Percentiles rank a stretch among this genome's conserved stretches.
phyloP scores from a whole-genome alignment of 2,888 invertebrate species.

The Augochlorella aurata region DNA sequence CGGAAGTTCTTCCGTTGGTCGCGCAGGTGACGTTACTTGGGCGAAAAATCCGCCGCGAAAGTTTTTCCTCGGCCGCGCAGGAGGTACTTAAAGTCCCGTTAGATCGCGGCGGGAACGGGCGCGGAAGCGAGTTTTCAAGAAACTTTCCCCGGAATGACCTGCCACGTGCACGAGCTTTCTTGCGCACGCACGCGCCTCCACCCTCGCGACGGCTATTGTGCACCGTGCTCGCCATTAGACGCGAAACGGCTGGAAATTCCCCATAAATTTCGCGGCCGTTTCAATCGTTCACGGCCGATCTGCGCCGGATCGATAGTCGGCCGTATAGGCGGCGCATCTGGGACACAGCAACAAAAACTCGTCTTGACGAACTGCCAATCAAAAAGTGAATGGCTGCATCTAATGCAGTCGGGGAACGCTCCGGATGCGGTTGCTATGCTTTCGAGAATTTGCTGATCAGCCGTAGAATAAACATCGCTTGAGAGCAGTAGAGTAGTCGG shows the following conservation, averaged over 20 bases:
- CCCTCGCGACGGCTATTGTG: slow-evolving; percentile 15
- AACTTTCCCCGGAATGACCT: slow-evolving; percentile 60
- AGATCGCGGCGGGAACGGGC: slow-evolving; percentile 59
- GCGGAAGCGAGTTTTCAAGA: slow-evolving; percentile 51
- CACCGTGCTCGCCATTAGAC: slow-evolving; percentile 34
- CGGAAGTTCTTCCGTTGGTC: slow-evolving; percentile 53
- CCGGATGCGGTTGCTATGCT: background rate
- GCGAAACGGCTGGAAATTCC: background rate
- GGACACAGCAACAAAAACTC: background rate
- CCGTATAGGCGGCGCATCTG: background rate
- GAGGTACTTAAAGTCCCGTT: slow-evolving; percentile 70
- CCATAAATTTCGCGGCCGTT: slow-evolving; percentile 37
- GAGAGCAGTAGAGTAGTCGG: too few species aligned
- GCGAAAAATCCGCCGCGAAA: slow-evolving; percentile 65
- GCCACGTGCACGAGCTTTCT: slow-evolving; percentile 51
- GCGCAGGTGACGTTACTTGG: slow-evolving; percentile 64
- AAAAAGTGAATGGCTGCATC: background rate
- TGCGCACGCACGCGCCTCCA: slow-evolving; percentile 33
- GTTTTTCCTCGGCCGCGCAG: slow-evolving; percentile 50
- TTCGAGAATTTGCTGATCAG: background rate
- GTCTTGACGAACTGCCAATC: background rate
- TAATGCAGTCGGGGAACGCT: background rate
- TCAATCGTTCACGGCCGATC: background rate
- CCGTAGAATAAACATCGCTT: too few species aligned
- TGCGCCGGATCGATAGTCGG: background rate